Evolutionary conservation across 2,888 invertebrate species (phyloP), one percentile per base, ranked within the genome.

Genomic region (Clepsis dumicolana): DNA sequence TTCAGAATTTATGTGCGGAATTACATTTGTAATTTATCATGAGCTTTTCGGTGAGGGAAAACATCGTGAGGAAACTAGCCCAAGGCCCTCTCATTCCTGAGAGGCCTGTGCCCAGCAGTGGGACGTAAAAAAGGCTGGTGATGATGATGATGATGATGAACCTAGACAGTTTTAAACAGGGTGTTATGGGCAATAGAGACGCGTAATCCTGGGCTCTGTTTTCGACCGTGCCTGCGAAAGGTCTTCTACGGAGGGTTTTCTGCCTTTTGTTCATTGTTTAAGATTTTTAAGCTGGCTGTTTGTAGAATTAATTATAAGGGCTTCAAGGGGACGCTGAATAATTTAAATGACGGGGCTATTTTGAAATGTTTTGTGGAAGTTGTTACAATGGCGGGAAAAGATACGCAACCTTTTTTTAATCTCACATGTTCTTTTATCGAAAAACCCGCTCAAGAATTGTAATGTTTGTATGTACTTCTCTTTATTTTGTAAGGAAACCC

Each of bases 261-360:
- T 1, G 21, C 56, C 56, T 21, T 56, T 59, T 59, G 57, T 59
- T 59, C 57, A 4, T 25, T 25, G 57, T 41, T 59, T 41, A 59
- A 24, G n/a, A 25, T 24, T 25, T n/a, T n/a, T 41, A 10, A 59
- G 12, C 57, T 3, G 14, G 12, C 32, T 59, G 57, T 59, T 41
- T 57, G 41, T 38, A 25, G 24, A 38, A 25, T 41, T 59, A 38
- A 59, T 24, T 41, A 41, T 25, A 21, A 48, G 21, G 48, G 48
- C 21, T 21, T 48, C 48, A 48, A 21, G 10, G 21, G 35, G 48
- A 12, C 16, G 18, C 16, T 44, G 44, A 18, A 44, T 44, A 16
- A 16, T 44, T 48, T 18, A 18, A 48, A 44, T 18, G 44, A 18
- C 44, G 18, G 2, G 16, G 18, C 21, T 4, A 48, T 48, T 48